Evolutionary conservation across 2,797 vertebrate species (phyloP), one percentile per base, ranked within the genome.

Genomic region (Acanthopagrus latus): DNA sequence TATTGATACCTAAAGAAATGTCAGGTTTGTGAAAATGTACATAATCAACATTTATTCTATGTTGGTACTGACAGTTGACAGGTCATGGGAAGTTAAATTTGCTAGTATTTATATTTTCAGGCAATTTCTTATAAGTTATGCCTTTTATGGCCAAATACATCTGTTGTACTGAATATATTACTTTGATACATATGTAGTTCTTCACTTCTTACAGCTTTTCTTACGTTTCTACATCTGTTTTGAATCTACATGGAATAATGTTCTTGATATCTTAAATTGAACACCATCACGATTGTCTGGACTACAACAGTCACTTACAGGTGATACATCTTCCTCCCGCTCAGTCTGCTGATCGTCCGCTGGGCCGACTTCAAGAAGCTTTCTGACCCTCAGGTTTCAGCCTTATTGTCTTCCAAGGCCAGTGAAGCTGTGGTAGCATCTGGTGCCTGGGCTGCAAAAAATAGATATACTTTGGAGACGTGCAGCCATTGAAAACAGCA

Each of bases 341-440:
- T 74, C 23, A 65, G 50, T 69, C 47, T 64, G 20, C 21, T 44
- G 52, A 38, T 17, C 18, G 46, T 74, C 54, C 48, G 55, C 54
- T 2, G 17, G 11, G 14, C 55, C 9, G 47, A 55, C 41, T 58
- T 63, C 41, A 67, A 25, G 16, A 33, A 58, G 14, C 27, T n/a
- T 12, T 29, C 9, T 58, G 1, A 65, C 21, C 14, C 46, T 76
- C 50, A 58, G 7, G 16, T 60, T 75, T 47, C 29, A 33, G 38
- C 57, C 56, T 60, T 23, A 7, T 71, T 78, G 65, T 80, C 58
- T 57, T 50, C 33, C 59, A 74, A 83, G 88, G 76, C 65, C 82
- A 55, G 56, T 5, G 46, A 82, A 25, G 51, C 67, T 70, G 71
- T 43, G n/a, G 68, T 43, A 69, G 75, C 84, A 82, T 75, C 80